These are phyloP conservation scores for Antechinus flavipes DNA, from an alignment of 2,113 vertebrate species.

Conservation along the genomic window DNA sequence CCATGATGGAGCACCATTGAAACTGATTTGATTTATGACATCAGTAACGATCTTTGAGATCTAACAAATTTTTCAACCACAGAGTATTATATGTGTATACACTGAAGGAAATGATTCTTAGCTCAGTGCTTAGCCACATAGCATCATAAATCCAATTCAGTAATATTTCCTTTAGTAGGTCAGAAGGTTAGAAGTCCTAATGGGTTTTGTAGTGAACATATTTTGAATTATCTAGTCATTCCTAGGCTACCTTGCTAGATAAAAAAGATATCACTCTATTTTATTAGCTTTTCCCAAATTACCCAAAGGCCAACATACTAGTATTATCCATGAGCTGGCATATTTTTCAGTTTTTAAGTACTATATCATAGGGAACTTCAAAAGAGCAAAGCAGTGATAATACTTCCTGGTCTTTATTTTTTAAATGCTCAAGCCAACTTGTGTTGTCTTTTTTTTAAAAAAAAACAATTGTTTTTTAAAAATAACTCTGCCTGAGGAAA, in stretches of 20 bases:
- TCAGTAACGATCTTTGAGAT: slow-evolving; percentile 54
- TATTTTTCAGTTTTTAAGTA: slow-evolving; percentile 68
- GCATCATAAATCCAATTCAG: slow-evolving; percentile 58
- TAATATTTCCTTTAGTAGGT: slow-evolving; percentile 22
- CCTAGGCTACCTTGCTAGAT: neutral
- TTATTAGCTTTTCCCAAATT: slow-evolving; percentile 50
- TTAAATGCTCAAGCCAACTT: slow-evolving; percentile 48
- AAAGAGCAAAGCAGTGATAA: slow-evolving; percentile 15
- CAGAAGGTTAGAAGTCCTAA: neutral
- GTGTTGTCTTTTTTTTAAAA: slow-evolving; percentile 10
- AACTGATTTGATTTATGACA: slow-evolving; percentile 73
- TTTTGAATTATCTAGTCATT: slow-evolving; percentile 27
- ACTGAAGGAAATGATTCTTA: slow-evolving; percentile 32
- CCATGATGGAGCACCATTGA: slow-evolving; percentile 65
- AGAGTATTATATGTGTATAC: slow-evolving; percentile 16
- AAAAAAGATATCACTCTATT: slow-evolving; percentile 38
- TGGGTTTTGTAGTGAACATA: neutral
- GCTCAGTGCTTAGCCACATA: neutral
- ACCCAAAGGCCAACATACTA: slow-evolving; percentile 53
- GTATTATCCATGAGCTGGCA: slow-evolving; percentile 19
- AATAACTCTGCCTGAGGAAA: neutral
- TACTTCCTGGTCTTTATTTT: slow-evolving; percentile 58
- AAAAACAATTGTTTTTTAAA: slow-evolving; percentile 59
- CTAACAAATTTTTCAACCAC: slow-evolving; percentile 60
- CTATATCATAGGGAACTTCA: slow-evolving; percentile 53